These are phyloP conservation scores for Drosophila miranda DNA, from an alignment of 1,140 invertebrate genomes.

Conservation along the genomic window DNA sequence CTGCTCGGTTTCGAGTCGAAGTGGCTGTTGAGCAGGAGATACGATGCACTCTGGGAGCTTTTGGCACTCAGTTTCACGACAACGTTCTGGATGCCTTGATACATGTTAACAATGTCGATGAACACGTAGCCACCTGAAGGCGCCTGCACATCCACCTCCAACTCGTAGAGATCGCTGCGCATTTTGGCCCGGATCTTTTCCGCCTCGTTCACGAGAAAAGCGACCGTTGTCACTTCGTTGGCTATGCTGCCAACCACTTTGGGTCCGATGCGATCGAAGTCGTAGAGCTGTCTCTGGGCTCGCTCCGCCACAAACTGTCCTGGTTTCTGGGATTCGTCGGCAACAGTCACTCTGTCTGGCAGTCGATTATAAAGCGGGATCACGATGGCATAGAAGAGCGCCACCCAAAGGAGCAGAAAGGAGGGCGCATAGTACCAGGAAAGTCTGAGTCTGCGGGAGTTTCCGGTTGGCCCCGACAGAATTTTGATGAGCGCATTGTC, in stretches of 20 bases:
- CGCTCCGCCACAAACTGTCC: slow-evolving; percentile 66
- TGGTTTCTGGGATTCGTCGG: slow-evolving; percentile 28
- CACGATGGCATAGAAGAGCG: slow-evolving; percentile 65
- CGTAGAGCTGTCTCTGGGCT: slow-evolving; percentile 83
- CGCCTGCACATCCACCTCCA: slow-evolving; percentile 80
- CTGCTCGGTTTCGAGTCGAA: slow-evolving; percentile 94
- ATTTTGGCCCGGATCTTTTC: slow-evolving; percentile 39
- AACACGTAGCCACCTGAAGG: slow-evolving; percentile 89
- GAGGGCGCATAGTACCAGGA: slow-evolving; percentile 68
- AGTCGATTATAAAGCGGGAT: slow-evolving; percentile 61
- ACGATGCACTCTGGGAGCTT: slow-evolving; percentile 53
- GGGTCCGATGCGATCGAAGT: slow-evolving; percentile 87
- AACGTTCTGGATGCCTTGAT: slow-evolving; percentile 89
- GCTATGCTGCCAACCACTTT: slow-evolving; percentile 86
- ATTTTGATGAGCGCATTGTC: slow-evolving; percentile 19
- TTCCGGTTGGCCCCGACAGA: slow-evolving; percentile 9
- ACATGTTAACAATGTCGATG: slow-evolving; percentile 89
- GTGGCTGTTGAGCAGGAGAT: slow-evolving; percentile 96
- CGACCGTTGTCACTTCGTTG: slow-evolving; percentile 86
- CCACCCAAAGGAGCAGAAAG: slow-evolving; percentile 64
- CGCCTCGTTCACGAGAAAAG: slow-evolving; percentile 82
- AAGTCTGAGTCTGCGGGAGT: background rate
- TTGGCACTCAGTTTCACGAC: slow-evolving; percentile 88
- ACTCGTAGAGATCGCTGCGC: slow-evolving; percentile 53
- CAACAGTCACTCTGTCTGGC: slow-evolving; percentile 54